These are phyloP conservation scores for Salminus brasiliensis DNA, from an alignment of 2,113 vertebrate genomes.

Conservation along the genomic window DNA sequence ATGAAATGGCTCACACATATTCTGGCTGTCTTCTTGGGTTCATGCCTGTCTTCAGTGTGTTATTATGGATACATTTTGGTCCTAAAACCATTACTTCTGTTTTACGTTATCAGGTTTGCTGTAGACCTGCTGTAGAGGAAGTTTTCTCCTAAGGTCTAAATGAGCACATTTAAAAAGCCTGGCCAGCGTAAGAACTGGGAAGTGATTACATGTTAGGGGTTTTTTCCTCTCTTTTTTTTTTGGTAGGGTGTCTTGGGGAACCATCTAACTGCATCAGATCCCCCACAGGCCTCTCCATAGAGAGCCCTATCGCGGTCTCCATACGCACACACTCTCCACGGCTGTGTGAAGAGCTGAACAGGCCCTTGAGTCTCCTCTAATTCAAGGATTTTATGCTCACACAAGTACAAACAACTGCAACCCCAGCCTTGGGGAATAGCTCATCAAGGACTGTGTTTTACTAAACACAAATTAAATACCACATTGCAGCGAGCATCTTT, in stretches of 20 bases:
- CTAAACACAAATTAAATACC: conserved; percentile 80
- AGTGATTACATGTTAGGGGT: not conserved
- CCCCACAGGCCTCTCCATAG: conserved; percentile 58
- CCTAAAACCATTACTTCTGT: not conserved
- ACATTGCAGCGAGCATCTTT: conserved; percentile 65
- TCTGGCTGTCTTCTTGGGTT: no score
- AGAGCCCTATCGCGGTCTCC: conserved; percentile 68
- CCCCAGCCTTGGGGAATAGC: conserved; percentile 69
- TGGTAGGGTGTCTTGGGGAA: conserved; percentile 32
- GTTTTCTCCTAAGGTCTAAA: not conserved
- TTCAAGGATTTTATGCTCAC: conserved; percentile 82
- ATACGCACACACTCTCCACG: conserved; percentile 51
- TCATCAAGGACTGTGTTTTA: conserved; percentile 81
- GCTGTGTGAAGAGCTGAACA: conserved; percentile 76
- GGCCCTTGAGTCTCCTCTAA: conserved; percentile 76
- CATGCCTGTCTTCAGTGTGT: not conserved
- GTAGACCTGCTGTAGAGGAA: not conserved
- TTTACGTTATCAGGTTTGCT: not conserved
- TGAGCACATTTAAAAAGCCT: not conserved
- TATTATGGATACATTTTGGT: not conserved
- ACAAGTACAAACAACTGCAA: conserved; percentile 73
- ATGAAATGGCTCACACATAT: no score
- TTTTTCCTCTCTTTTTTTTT: not conserved
- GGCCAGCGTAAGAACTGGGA: not conserved
- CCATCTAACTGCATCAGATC: conserved; percentile 56